Conservation (phyloP, 2,888 invertebrate species). For the Caenorhabditis japonica region DNA sequence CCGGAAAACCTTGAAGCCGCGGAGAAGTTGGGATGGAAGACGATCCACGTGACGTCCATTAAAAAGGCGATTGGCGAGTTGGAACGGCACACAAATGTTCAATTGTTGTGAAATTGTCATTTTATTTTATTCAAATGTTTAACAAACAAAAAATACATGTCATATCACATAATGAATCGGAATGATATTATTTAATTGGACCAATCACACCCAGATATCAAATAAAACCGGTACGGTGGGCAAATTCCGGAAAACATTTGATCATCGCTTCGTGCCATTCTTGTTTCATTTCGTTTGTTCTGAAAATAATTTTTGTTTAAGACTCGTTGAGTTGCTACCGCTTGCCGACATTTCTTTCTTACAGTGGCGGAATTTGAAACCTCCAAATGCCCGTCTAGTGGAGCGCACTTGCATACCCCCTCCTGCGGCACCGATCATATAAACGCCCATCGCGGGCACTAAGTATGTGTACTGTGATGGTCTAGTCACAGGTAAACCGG, state of each 20-base stretch:
- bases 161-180: conserved; percentile 20
- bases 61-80: conserved; percentile 33
- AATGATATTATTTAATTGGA: conserved; percentile 23
- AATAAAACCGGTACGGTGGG: conserved; percentile 53
- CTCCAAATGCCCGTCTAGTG: too few relatives aligned
- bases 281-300: conserved; percentile 37
- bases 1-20: conserved; percentile 65
- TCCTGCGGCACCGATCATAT: too few relatives aligned
- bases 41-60: conserved; percentile 55
- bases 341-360: too few relatives aligned
- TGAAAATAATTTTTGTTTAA: too few relatives aligned
- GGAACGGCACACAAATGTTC: conserved; percentile 17
- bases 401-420: too few relatives aligned
- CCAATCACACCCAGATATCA: background rate
- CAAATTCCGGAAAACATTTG: conserved; percentile 58
- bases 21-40: conserved; percentile 60
- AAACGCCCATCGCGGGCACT: too few relatives aligned
- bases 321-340: too few relatives aligned
- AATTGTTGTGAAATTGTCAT: conserved; percentile 4
- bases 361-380: too few relatives aligned
- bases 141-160: background rate
- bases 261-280: conserved; percentile 59
- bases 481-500: too few relatives aligned
- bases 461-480: too few relatives aligned
- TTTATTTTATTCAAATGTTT: background rate